A percentile compares a stretch with the other conserved stretches of the same genome.
phyloP scores from a whole-genome alignment of 2,113 vertebrate species.

The Corythaixoides concolor region DNA sequence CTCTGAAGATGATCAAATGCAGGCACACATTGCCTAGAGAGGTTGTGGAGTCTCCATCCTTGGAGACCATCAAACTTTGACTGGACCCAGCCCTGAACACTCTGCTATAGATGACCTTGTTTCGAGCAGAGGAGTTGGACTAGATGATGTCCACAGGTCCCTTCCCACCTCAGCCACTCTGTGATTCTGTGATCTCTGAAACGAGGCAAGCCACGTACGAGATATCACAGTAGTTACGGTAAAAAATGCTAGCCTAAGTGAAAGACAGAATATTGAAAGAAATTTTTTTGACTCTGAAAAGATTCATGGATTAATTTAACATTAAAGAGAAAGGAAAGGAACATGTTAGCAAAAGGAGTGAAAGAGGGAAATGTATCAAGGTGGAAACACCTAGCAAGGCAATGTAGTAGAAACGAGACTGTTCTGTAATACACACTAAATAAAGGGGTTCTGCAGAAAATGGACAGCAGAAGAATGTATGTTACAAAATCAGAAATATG shows the following conservation, averaged over 20 bases:
- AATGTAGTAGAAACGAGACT: neutral
- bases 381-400: neutral
- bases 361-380: neutral
- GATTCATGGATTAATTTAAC: neutral
- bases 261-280: neutral
- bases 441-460: neutral
- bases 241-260: neutral
- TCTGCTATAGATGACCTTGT: neutral
- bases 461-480: neutral
- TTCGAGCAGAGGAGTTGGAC: neutral
- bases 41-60: neutral
- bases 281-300: neutral
- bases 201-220: neutral
- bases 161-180: neutral
- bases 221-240: neutral
- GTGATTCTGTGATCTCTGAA: neutral
- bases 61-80: neutral
- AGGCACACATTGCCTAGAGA: neutral
- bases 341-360: neutral
- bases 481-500: neutral
- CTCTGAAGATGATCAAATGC: neutral
- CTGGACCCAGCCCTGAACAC: neutral
- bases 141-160: neutral
- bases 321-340: neutral
- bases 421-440: neutral